phyloP scores from a whole-genome alignment of 2,797 vertebrate species.

The Capromys pilorides region DNA sequence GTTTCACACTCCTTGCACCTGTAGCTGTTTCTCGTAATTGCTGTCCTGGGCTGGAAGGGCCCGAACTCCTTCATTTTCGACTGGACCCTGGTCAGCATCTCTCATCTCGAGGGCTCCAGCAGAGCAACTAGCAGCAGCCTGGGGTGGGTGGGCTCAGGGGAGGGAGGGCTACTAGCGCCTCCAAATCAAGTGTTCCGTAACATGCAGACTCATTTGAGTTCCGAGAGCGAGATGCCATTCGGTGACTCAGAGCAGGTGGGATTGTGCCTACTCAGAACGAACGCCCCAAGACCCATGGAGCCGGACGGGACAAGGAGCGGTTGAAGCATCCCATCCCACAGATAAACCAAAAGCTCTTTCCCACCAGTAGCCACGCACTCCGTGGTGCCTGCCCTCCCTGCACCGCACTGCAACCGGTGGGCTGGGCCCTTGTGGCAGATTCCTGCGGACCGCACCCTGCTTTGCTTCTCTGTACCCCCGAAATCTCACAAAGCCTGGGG shows the following conservation, averaged over 20 bases:
- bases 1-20: fast-evolving
- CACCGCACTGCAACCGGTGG: fast-evolving
- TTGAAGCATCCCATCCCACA: fast-evolving
- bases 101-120: background rate
- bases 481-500: fast-evolving
- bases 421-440: background rate
- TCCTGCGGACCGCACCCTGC: fast-evolving
- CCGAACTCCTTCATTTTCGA: fast-evolving
- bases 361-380: fast-evolving
- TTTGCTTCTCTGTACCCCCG: background rate
- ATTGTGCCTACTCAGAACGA: fast-evolving
- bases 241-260: no score
- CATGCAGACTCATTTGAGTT: fast-evolving
- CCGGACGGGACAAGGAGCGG: fast-evolving
- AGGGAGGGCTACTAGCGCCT: background rate
- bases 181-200: background rate
- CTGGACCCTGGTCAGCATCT: fast-evolving
- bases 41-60: no score
- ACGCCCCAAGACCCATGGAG: no score
- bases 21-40: no score
- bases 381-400: fast-evolving
- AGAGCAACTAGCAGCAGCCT: fast-evolving
- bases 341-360: background rate
- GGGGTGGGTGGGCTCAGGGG: fast-evolving
- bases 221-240: background rate